Evolutionary conservation across 2,113 vertebrate species (phyloP).

Genomic region (Myodes glareolus): DNA sequence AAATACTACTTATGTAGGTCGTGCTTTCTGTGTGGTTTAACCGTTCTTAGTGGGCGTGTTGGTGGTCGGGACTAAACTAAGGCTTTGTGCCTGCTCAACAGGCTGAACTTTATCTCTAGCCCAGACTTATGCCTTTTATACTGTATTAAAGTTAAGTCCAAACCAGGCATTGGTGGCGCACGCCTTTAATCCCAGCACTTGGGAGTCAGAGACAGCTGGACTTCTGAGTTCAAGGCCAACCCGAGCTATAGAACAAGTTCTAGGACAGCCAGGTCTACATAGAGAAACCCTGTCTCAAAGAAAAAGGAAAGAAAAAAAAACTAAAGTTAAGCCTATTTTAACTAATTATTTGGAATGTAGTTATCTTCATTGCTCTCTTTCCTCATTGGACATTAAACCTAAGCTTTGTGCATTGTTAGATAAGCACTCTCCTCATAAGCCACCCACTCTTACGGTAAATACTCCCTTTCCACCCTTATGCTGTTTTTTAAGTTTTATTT

Average conservation of each 20-base stretch:
- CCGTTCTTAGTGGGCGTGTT: background rate
- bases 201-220: background rate
- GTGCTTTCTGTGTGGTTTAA: constrained; percentile 37
- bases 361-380: background rate
- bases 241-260: background rate
- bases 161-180: background rate
- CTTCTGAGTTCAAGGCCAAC: background rate
- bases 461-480: background rate
- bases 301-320: background rate
- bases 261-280: background rate
- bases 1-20: constrained; percentile 1
- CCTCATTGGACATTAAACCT: background rate
- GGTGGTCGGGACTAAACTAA: background rate
- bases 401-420: background rate
- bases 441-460: background rate
- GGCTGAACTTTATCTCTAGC: background rate
- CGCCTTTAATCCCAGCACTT: background rate
- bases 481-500: background rate
- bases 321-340: background rate
- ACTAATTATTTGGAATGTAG: constrained; percentile 12
- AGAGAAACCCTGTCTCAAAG: background rate
- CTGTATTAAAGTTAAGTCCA: background rate
- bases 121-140: background rate
- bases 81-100: background rate
- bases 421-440: background rate